Evolutionary conservation across 2,797 vertebrate genomes (phyloP).

Genomic region (Pipistrellus pygmaeus): DNA sequence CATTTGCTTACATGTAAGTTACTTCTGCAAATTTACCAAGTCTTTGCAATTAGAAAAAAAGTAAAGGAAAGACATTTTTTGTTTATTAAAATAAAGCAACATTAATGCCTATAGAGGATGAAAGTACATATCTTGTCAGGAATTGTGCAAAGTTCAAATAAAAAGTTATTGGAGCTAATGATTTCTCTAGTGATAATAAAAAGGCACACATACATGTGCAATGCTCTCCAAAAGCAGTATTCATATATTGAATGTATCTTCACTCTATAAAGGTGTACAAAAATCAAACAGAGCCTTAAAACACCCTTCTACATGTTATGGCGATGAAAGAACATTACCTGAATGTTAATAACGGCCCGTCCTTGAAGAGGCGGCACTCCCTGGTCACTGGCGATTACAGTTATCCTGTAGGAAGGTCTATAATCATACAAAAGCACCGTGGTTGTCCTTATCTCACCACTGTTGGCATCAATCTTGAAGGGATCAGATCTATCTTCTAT

Average conservation of each 20-base stretch:
- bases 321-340: conserved; percentile 86
- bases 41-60: not conserved
- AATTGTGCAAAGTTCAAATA: not conserved
- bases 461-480: conserved; percentile 93
- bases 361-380: conserved; percentile 89
- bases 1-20: not conserved
- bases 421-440: conserved; percentile 84
- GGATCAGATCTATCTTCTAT: conserved; percentile 83
- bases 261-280: not conserved
- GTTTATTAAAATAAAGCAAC: not conserved
- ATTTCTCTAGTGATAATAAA: not conserved
- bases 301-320: not conserved
- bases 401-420: conserved; percentile 88
- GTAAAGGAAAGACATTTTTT: not conserved
- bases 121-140: not conserved
- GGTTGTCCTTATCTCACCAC: conserved; percentile 92
- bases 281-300: not conserved
- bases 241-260: not conserved
- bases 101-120: not conserved
- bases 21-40: not conserved
- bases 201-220: not conserved
- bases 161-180: not conserved
- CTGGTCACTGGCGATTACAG: conserved; percentile 90
- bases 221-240: not conserved
- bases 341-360: conserved; percentile 89